A percentile compares a stretch with the other conserved stretches of the same genome.
phyloP scores from a whole-genome alignment of 2,888 invertebrate species.

The Notocelia uddmanniana region DNA sequence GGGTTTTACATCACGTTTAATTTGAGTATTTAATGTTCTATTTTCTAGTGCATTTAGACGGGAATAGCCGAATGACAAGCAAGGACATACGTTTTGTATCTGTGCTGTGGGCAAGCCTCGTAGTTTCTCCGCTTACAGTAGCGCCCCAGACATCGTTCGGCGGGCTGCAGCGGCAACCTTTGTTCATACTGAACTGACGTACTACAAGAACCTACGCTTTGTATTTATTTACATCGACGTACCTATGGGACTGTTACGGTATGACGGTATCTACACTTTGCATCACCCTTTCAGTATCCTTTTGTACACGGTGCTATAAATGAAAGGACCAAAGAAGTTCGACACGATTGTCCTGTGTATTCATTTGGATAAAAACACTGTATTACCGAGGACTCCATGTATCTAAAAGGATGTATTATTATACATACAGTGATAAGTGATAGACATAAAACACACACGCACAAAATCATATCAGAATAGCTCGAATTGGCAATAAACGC shows the following conservation, averaged over 20 bases:
- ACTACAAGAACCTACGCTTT: background rate
- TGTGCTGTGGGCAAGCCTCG: background rate
- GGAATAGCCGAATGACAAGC: background rate
- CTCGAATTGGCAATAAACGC: too few relatives aligned
- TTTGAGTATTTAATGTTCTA: background rate
- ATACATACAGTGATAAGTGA: too few relatives aligned
- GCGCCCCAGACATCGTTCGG: background rate
- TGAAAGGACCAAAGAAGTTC: background rate
- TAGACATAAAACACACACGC: too few relatives aligned
- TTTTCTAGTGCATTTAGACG: background rate
- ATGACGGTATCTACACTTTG: background rate
- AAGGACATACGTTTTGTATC: background rate
- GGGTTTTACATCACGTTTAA: background rate
- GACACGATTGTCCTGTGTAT: too few relatives aligned
- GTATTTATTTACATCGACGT: constrained; percentile 7
- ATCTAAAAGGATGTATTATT: too few relatives aligned
- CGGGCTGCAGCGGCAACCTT: constrained; percentile 16
- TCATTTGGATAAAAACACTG: too few relatives aligned
- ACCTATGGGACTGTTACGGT: background rate
- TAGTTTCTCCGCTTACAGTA: background rate
- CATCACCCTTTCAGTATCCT: background rate
- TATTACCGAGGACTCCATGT: too few relatives aligned
- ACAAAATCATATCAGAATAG: too few relatives aligned
- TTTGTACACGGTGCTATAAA: background rate
- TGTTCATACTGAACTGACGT: constrained; percentile 9